Conservation (phyloP, 1,140 invertebrate genomes). For the Trichomalopsis sarcophagae region DNA sequence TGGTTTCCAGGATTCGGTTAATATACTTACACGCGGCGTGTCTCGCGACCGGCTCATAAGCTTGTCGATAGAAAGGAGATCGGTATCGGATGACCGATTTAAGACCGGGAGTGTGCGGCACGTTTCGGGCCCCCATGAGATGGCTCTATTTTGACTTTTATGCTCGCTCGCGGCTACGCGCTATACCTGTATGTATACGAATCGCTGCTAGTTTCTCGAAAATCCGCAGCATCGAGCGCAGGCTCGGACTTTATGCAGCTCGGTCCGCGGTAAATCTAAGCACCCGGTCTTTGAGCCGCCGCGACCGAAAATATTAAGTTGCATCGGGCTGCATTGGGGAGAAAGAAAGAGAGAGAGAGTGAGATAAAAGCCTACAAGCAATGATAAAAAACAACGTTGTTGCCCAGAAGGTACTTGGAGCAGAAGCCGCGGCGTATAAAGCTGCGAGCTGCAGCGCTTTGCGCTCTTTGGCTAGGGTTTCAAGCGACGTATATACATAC, state of each 20-base stretch:
- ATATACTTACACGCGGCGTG: not conserved
- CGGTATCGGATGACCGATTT: slow-evolving; percentile 66
- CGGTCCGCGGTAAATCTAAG: slow-evolving; percentile 61
- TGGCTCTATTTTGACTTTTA: slow-evolving; percentile 66
- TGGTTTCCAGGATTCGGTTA: slow-evolving; percentile 51
- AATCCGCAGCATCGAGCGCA: slow-evolving; percentile 6
- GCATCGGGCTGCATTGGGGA: slow-evolving; percentile 51
- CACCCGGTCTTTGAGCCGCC: slow-evolving; percentile 58
- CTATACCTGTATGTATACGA: not conserved
- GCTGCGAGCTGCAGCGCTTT: not conserved
- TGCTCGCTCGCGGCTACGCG: slow-evolving; percentile 40
- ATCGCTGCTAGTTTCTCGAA: not conserved
- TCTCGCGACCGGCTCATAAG: slow-evolving; percentile 58
- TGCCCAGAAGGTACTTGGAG: slow-evolving; percentile 13
- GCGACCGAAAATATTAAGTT: slow-evolving; percentile 66
- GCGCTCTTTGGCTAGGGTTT: slow-evolving; percentile 11
- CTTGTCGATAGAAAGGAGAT: slow-evolving; percentile 68
- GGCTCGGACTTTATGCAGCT: slow-evolving; percentile 60
- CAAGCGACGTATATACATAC: not conserved
- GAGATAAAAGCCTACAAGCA: slow-evolving; percentile 45
- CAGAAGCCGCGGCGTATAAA: not conserved
- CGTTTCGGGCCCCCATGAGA: slow-evolving; percentile 58
- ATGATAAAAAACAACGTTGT: slow-evolving; percentile 59
- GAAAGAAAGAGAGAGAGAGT: not conserved
- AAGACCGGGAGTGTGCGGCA: slow-evolving; percentile 52